phyloP scores from a whole-genome alignment of 2,888 invertebrate species.

The Morpho deidamia region DNA sequence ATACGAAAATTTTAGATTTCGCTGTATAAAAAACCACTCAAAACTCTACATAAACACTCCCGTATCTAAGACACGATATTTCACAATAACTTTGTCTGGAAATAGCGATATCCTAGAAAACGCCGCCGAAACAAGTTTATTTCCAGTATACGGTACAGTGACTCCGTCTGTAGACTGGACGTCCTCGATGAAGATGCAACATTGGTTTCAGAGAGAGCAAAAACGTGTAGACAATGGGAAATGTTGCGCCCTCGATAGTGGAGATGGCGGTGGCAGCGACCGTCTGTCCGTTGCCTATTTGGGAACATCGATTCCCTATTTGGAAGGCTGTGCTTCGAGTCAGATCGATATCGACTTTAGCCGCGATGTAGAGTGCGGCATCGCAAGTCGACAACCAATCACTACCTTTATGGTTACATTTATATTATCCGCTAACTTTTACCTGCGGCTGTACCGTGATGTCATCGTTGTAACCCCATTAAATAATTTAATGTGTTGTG shows the following conservation, averaged over 20 bases:
- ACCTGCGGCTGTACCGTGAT: neutral
- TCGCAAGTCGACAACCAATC: slow-evolving; percentile 50
- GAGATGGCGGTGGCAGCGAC: slow-evolving; percentile 32
- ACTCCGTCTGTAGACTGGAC: slow-evolving; percentile 33
- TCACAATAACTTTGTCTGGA: slow-evolving; percentile 15
- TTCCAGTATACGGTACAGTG: slow-evolving; percentile 30
- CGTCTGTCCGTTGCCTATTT: slow-evolving; percentile 64
- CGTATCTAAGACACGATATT: slow-evolving; percentile 2
- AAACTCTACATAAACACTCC: neutral
- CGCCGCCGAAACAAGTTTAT: slow-evolving; percentile 28
- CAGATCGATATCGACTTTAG: slow-evolving; percentile 60
- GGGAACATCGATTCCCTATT: slow-evolving; percentile 64
- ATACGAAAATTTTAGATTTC: neutral
- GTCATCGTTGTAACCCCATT: too few species aligned
- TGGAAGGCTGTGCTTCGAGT: slow-evolving; percentile 72
- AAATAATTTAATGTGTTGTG: too few species aligned
- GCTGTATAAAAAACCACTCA: neutral
- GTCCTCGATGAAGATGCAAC: slow-evolving; percentile 47
- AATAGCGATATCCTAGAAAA: slow-evolving; percentile 26
- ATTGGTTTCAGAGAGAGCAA: slow-evolving; percentile 44
- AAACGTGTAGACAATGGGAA: slow-evolving; percentile 66
- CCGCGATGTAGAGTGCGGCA: slow-evolving; percentile 37
- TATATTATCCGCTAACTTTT: slow-evolving; percentile 11
- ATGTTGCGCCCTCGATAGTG: slow-evolving; percentile 62
- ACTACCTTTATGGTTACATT: slow-evolving; percentile 46